Evolutionary conservation across 2,888 invertebrate genomes (phyloP).

Genomic region (Tanytarsus gracilentus): DNA sequence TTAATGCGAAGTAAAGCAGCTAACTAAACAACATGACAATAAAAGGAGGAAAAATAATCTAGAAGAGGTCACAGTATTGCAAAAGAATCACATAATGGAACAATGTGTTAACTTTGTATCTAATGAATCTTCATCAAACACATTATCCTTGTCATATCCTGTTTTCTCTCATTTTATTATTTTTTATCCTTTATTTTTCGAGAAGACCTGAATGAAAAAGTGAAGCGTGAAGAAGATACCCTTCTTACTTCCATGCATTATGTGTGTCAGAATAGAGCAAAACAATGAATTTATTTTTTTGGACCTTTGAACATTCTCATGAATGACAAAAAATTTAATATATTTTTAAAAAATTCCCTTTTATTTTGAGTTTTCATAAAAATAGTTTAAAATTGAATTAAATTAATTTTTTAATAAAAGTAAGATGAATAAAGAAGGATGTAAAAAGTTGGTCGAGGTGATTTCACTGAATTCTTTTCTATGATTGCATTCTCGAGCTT

Average conservation of each 20-base stretch:
- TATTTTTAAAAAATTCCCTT: no score
- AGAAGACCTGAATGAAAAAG: constrained; percentile 21
- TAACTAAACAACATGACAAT: background rate
- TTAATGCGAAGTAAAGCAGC: no score
- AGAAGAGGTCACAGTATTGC: background rate
- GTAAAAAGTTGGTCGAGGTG: no score
- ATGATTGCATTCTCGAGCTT: background rate
- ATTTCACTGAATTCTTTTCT: constrained; percentile 14
- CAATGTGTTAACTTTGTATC: constrained; percentile 12
- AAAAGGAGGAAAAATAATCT: background rate
- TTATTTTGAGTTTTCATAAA: no score
- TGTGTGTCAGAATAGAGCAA: background rate
- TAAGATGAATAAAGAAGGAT: no score
- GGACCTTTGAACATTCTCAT: no score
- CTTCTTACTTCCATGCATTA: background rate
- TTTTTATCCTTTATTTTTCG: background rate
- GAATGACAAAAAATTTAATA: no score
- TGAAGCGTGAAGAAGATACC: constrained; percentile 24
- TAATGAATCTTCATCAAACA: constrained; percentile 19
- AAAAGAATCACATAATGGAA: background rate
- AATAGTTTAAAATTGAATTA: no score
- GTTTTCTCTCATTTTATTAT: background rate
- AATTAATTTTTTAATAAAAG: no score
- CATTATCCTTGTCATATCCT: constrained; percentile 22
- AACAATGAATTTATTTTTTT: constrained; percentile 12